Percentiles rank a stretch among this genome's conserved stretches.
Conservation (phyloP, 2,797 vertebrate species). For the Cetoscarus ocellatus region DNA sequence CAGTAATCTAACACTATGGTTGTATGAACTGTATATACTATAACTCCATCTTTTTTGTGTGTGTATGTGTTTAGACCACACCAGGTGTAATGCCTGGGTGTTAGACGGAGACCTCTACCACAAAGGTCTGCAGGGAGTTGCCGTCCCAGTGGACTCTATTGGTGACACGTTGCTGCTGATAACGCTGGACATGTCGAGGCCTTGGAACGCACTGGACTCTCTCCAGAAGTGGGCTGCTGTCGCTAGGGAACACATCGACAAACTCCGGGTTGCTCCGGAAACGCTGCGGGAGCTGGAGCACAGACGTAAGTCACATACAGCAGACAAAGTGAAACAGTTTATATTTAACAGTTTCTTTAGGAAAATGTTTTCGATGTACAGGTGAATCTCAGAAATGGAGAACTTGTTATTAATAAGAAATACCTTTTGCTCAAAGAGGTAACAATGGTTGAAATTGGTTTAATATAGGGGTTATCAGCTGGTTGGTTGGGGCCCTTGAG, state of each 20-base stretch:
- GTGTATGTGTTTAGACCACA: conserved; percentile 87
- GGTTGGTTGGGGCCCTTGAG: too few species aligned
- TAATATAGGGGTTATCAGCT: too few species aligned
- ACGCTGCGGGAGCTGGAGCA: conserved; percentile 96
- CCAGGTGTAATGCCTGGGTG: conserved; percentile 97
- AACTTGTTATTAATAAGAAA: not conserved
- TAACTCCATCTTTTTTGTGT: conserved; percentile 13
- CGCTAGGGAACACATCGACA: conserved; percentile 96
- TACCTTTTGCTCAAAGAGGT: not conserved
- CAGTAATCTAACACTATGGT: not conserved
- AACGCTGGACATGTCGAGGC: conserved; percentile 96
- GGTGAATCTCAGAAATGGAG: not conserved
- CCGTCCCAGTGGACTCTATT: conserved; percentile 89
- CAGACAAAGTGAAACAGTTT: not conserved
- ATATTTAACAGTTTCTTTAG: not conserved
- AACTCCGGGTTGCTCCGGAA: conserved; percentile 95
- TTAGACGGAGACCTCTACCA: conserved; percentile 98
- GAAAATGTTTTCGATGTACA: not conserved
- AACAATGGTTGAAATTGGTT: not conserved
- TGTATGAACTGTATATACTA: not conserved
- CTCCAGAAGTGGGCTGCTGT: conserved; percentile 98
- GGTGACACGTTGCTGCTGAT: conserved; percentile 92
- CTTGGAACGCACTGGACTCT: conserved; percentile 97
- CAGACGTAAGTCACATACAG: conserved; percentile 87
- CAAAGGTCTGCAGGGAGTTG: conserved; percentile 97